A percentile compares a stretch with the other conserved stretches of the same genome.
These are phyloP conservation scores for Melanocharis versteri DNA, from an alignment of 2,113 vertebrate species.

Conservation along the genomic window DNA sequence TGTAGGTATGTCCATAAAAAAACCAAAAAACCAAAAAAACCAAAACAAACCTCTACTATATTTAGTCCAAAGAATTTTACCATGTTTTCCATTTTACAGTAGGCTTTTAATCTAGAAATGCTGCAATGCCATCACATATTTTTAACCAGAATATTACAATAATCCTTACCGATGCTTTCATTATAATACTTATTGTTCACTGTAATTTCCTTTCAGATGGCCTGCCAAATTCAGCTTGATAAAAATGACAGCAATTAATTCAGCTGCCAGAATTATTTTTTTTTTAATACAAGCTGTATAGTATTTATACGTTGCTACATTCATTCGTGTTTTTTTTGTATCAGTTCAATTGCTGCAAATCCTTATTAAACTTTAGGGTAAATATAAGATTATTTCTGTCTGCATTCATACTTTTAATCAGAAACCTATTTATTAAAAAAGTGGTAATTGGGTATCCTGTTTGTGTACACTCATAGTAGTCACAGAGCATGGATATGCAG, in stretches of 20 bases:
- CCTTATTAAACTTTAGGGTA: background rate
- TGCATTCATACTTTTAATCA: background rate
- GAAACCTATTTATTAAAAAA: background rate
- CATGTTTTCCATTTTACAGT: background rate
- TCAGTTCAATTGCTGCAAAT: background rate
- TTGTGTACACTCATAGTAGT: background rate
- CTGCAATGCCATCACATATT: background rate
- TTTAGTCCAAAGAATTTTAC: background rate
- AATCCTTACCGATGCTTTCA: background rate
- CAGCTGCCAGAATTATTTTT: background rate
- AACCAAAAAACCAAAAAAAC: background rate
- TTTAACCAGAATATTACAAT: background rate
- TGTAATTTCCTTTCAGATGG: background rate
- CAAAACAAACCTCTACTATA: background rate
- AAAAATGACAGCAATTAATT: background rate
- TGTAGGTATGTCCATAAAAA: background rate
- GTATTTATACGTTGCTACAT: accelerated
- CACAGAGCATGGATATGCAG: background rate
- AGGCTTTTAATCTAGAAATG: background rate
- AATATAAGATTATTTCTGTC: background rate
- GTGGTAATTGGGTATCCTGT: background rate
- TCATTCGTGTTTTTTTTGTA: background rate
- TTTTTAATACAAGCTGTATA: background rate
- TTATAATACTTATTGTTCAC: background rate
- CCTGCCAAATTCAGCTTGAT: background rate